Conservation (phyloP, 2,113 vertebrate genomes). For the Saguinus imperator region DNA sequence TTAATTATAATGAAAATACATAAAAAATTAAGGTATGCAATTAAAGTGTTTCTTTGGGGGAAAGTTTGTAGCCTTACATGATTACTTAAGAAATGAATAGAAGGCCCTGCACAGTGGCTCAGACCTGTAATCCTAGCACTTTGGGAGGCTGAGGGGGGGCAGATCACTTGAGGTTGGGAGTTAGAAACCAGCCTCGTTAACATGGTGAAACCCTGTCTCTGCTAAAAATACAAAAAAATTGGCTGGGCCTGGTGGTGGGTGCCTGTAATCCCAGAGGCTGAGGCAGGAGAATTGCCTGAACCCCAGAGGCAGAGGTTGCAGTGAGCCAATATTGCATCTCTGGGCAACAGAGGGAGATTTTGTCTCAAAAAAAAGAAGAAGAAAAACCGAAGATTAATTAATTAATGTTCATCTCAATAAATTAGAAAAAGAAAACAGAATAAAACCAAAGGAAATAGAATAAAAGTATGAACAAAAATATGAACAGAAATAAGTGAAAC, state of each 20-base stretch:
- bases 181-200: too few species aligned
- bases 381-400: neutral
- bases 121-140: too few species aligned
- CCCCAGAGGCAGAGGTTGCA: too few species aligned
- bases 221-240: too few species aligned
- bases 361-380: neutral
- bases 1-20: neutral
- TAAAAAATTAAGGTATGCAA: neutral
- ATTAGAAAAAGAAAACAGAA: neutral
- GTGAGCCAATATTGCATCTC: too few species aligned
- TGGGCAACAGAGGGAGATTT: too few species aligned
- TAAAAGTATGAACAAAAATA: constrained; percentile 1
- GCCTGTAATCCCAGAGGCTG: too few species aligned
- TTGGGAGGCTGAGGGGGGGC: too few species aligned
- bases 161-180: too few species aligned
- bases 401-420: neutral
- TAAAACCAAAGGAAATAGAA: neutral
- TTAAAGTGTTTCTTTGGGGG: constrained; percentile 10
- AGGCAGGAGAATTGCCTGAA: too few species aligned
- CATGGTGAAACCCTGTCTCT: too few species aligned
- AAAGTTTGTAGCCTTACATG: neutral
- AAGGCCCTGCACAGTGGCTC: neutral
- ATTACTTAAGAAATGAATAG: constrained; percentile 19
- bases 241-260: too few species aligned
- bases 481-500: constrained; percentile 10